Evolutionary conservation across 2,888 invertebrate species (phyloP).

Genomic region (Aleiodes testaceus): DNA sequence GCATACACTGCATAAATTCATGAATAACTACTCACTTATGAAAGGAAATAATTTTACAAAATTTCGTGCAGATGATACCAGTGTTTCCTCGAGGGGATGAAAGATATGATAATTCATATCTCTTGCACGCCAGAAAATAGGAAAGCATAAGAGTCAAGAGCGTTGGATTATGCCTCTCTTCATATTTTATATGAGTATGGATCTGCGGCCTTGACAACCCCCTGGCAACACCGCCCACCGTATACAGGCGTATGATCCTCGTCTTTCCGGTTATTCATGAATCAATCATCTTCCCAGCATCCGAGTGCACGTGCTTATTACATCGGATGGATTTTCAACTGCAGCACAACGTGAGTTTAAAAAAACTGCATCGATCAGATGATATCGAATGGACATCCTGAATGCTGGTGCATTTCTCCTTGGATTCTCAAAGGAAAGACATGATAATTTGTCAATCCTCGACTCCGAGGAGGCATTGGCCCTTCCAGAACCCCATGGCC

Average conservation of each 20-base stretch:
- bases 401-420: not conserved
- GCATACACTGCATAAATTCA: too few species aligned
- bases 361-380: too few species aligned
- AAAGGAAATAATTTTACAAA: too few species aligned
- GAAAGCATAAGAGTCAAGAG: conserved; percentile 63
- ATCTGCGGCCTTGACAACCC: conserved; percentile 34
- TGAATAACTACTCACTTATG: too few species aligned
- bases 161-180: conserved; percentile 55
- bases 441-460: not conserved
- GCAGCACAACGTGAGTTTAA: conserved; percentile 31
- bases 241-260: conserved; percentile 2
- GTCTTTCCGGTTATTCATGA: conserved; percentile 42
- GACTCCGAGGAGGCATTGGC: not conserved
- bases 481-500: conserved; percentile 52
- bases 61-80: not conserved
- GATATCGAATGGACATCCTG: too few species aligned
- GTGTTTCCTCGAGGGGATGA: conserved; percentile 33
- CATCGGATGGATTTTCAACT: conserved; percentile 38
- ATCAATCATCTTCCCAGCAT: conserved; percentile 24
- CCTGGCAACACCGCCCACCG: conserved; percentile 26
- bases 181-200: conserved; percentile 58
- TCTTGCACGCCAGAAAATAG: conserved; percentile 64
- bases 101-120: conserved; percentile 67
- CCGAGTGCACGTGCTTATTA: too few species aligned
- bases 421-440: not conserved